Conservation (phyloP, 2,888 invertebrate genomes). For the Drosophila tanythrix region DNA sequence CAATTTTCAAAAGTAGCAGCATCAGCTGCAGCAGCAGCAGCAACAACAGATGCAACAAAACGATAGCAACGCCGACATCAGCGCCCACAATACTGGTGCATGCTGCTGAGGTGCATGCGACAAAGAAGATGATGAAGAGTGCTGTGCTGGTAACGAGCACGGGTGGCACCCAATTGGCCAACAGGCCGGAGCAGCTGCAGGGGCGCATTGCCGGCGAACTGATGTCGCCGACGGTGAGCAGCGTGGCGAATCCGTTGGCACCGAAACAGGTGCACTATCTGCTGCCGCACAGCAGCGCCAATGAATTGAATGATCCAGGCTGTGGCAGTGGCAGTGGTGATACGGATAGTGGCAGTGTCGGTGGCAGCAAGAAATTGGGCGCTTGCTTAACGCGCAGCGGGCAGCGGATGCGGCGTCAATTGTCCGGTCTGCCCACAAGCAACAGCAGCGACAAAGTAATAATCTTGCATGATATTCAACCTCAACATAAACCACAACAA, state of each 20-base stretch:
- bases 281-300: constrained; percentile 32
- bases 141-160: constrained; percentile 53
- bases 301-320: constrained; percentile 42
- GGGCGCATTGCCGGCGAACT: constrained; percentile 31
- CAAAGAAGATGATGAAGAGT: constrained; percentile 70
- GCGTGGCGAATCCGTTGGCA: constrained; percentile 42
- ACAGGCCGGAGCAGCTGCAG: constrained; percentile 30
- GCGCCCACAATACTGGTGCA: constrained; percentile 79
- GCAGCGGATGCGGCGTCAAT: constrained; percentile 67
- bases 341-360: not conserved
- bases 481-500: constrained; percentile 27
- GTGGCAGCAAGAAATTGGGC: constrained; percentile 17
- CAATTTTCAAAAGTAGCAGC: constrained; percentile 80
- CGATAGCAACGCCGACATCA: constrained; percentile 22
- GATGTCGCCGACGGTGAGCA: constrained; percentile 10
- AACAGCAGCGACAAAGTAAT: constrained; percentile 82
- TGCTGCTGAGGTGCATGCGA: constrained; percentile 77
- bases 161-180: constrained; percentile 55
- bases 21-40: constrained; percentile 24
- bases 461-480: constrained; percentile 71
- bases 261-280: constrained; percentile 66
- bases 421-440: constrained; percentile 65
- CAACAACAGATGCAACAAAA: constrained; percentile 30
- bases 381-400: constrained; percentile 22
- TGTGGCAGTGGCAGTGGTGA: constrained; percentile 4